A percentile compares a stretch with the other conserved stretches of the same genome.
Conservation (phyloP, 2,888 invertebrate genomes). For the Scaptomyza parva region DNA sequence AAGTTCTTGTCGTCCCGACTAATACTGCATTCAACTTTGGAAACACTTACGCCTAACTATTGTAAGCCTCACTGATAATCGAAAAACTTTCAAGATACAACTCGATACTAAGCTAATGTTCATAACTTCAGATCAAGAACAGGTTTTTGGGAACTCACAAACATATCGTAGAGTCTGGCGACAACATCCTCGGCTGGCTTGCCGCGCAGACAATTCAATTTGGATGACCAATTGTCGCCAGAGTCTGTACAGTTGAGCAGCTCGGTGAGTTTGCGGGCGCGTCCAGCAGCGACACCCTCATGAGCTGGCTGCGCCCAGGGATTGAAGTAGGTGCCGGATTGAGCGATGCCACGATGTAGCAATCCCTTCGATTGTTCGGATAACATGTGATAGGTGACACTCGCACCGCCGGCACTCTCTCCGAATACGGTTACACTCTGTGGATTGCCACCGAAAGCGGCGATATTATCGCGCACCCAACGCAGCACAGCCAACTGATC, state of each 20-base stretch:
- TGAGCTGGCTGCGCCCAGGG: slow-evolving; percentile 89
- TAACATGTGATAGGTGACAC: slow-evolving; percentile 89
- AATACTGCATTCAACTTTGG: background rate
- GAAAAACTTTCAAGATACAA: no score
- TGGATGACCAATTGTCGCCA: slow-evolving; percentile 84
- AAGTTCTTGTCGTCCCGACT: background rate
- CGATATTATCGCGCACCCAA: slow-evolving; percentile 88
- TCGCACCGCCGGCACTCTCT: slow-evolving; percentile 89
- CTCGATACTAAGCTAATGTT: background rate
- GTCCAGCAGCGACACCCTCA: slow-evolving; percentile 86
- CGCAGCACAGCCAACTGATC: slow-evolving; percentile 88
- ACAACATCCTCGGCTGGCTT: slow-evolving; percentile 88
- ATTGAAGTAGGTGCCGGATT: slow-evolving; percentile 90
- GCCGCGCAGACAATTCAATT: slow-evolving; percentile 88
- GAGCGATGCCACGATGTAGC: slow-evolving; percentile 90
- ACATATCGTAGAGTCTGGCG: slow-evolving; percentile 88
- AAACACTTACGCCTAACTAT: background rate
- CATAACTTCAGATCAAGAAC: background rate
- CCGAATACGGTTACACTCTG: slow-evolving; percentile 89
- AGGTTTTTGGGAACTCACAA: slow-evolving; percentile 86
- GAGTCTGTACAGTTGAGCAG: slow-evolving; percentile 87
- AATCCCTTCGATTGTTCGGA: slow-evolving; percentile 86
- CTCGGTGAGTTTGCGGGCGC: slow-evolving; percentile 87
- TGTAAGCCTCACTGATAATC: background rate
- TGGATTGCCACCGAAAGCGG: slow-evolving; percentile 88